Base-by-base conservation (phyloP, 2,797 vertebrate species). In the Luscinia luscinia region DNA sequence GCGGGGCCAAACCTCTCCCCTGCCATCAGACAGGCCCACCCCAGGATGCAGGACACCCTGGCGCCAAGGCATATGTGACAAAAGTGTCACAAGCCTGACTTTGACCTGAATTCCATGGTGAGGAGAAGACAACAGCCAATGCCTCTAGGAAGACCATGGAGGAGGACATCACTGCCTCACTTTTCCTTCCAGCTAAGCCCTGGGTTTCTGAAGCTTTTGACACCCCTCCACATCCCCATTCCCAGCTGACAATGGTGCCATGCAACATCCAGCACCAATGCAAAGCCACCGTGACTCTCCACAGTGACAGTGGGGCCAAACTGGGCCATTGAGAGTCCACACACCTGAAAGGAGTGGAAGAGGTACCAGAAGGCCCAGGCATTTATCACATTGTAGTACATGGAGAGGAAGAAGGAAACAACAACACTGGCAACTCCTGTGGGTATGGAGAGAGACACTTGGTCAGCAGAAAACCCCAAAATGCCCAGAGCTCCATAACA, bases 301-400 rank as follows among this genome's bases (percentile, higher is more conserved):
- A 0, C 1, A 4, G 49, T 19, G 24, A 11, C 6, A 8, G 18
- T 1, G 0, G 8, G 36, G 7, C 20, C 3, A 2, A 82, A 55
- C 38, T 6, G 0, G 22, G 41, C 62, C 0, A 0, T 2, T 1
- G 12, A 30, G n/a, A 1, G 1, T 23, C 34, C 55, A 73, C 96
- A 27, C 54, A 99, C 99, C 98, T 99, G 99, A 97, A 99, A 99
- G 85, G 99, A 99, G 95, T 99, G 97, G 96, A 99, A 99, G 95
- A 99, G 98, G 96, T 99, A 99, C 99, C 99, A 99, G 97, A 99
- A 99, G 91, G 98, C 98, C 99, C 99, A 99, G 82, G 98, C 98
- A 0, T 98, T 99, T 96, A 99, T 98, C 95, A 99, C 96, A 0
- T 99, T 99, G 98, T 99, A 99, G 97, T 99, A 99, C 91, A 98